A percentile compares a stretch with the other conserved stretches of the same genome.
Conservation (phyloP, 1,140 invertebrate species). For the Propsilocerus akamusi region DNA sequence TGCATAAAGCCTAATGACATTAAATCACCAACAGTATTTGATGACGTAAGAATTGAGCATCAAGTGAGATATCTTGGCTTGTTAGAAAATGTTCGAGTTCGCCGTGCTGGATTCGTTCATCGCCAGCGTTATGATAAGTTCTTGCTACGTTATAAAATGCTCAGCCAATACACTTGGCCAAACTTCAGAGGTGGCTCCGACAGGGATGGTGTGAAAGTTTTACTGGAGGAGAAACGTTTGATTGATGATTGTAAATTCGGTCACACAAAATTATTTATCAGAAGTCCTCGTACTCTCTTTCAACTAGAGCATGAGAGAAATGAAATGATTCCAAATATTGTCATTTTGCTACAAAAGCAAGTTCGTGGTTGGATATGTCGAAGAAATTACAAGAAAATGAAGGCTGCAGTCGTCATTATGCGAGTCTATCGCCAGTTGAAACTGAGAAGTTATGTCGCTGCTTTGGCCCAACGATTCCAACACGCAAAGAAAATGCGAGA, state of each 20-base stretch:
- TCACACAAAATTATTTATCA: constrained; percentile 87
- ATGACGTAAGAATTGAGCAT: constrained; percentile 62
- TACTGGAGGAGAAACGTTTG: constrained; percentile 65
- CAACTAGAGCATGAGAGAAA: constrained; percentile 64
- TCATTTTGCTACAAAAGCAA: constrained; percentile 83
- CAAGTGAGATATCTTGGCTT: constrained; percentile 82
- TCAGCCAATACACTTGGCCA: constrained; percentile 85
- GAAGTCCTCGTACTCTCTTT: constrained; percentile 70
- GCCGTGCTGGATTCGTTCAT: constrained; percentile 85
- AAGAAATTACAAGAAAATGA: constrained; percentile 62
- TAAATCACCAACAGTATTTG: constrained; percentile 51
- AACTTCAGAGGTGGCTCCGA: constrained; percentile 62
- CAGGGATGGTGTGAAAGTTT: constrained; percentile 63
- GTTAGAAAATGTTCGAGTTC: constrained; percentile 82
- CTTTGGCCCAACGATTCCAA: constrained; percentile 41
- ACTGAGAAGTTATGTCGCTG: constrained; percentile 53
- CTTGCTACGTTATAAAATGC: constrained; percentile 81
- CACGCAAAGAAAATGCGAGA: constrained; percentile 38
- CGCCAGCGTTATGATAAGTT: constrained; percentile 80
- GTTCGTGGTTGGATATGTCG: constrained; percentile 72
- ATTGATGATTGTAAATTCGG: constrained; percentile 79
- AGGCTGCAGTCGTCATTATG: constrained; percentile 66
- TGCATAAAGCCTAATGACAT: constrained; percentile 91
- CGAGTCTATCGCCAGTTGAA: constrained; percentile 74
- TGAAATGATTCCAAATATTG: constrained; percentile 72